These are phyloP conservation scores for Nebria salina DNA, from an alignment of 2,888 invertebrate genomes.

Conservation along the genomic window DNA sequence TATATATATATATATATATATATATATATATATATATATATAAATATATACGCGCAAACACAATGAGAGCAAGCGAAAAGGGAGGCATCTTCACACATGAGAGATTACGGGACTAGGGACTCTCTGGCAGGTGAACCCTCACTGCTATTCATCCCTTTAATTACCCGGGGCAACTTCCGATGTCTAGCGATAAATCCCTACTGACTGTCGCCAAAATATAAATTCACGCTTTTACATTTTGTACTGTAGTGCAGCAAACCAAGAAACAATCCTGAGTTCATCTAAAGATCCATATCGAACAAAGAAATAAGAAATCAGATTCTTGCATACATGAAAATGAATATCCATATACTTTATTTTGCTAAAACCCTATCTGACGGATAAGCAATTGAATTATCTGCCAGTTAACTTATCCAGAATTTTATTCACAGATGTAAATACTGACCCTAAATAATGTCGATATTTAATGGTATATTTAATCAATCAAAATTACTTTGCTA, in stretches of 20 bases:
- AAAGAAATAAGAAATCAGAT: too few relatives aligned
- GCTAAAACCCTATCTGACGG: too few relatives aligned
- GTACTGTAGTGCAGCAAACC: slow-evolving; percentile 8
- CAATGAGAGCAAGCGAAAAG: slow-evolving; percentile 13
- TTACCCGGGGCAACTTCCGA: slow-evolving; percentile 36
- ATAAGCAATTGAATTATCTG: too few relatives aligned
- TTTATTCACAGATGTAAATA: too few relatives aligned
- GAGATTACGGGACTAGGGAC: slow-evolving; percentile 40
- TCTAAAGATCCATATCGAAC: too few relatives aligned
- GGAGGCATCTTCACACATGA: slow-evolving; percentile 40
- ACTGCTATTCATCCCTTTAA: slow-evolving; percentile 41
- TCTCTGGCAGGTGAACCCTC: slow-evolving; percentile 36
- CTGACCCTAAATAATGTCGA: too few relatives aligned
- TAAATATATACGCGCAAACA: too few relatives aligned
- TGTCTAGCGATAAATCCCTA: slow-evolving; percentile 25
- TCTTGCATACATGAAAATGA: background rate
- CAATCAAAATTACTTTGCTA: too few relatives aligned
- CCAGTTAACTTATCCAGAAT: too few relatives aligned
- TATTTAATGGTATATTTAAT: too few relatives aligned
- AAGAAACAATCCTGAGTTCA: background rate
- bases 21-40: too few relatives aligned
- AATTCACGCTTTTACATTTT: slow-evolving; percentile 34
- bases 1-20: too few relatives aligned
- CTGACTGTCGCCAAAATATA: slow-evolving; percentile 30
- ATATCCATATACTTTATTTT: background rate